Evolutionary conservation across 2,113 vertebrate genomes (phyloP), one percentile per base, ranked within the genome.

Genomic region (Ceratotherium simum): DNA sequence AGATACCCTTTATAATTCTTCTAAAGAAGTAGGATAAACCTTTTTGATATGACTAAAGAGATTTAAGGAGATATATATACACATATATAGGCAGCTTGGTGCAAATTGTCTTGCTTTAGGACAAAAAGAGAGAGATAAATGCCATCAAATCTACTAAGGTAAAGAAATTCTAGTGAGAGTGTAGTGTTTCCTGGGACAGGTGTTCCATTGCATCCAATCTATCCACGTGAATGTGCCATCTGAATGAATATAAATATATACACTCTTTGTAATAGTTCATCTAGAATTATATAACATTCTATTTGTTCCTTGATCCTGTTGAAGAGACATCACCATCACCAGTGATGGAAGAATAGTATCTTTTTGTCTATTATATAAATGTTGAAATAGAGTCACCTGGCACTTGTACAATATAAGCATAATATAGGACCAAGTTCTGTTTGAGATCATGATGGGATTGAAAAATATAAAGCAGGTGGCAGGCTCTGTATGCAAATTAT

Each of bases 281-380:
- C 36, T 82, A 87, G 17, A 89, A n/a, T 27, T 31, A 14, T 60
- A 64, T 9, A 58, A 12, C 10, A 21, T 65, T 73, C 56, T 81
- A 21, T 58, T 62, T 91, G 18, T 65, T 88, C 29, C 90, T 76
- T 78, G 9, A 72, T 72, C 6, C 17, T 60, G 20, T 18, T 75
- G 42, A 83, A 79, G 81, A 95, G 70, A 25, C 21, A 39, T 76
- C 56, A 42, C 33, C 18, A 87, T 78, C 29, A 42, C 48, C 46
- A 90, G 10, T 48, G 78, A 75, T 42, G n/a, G 14, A 58, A 70
- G 16, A 85, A 16, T 6, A 33, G 17, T 9, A 5, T 69, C 48
- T 60, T 94, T 96, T 79, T 81, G 17, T 73, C 25, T 96, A 33
- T 54, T 89, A 23, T 58, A 58, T 36, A 76, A 88, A 96, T 65